Evolutionary conservation across 2,888 invertebrate species (phyloP).

Genomic region (Eupithecia tripunctaria): DNA sequence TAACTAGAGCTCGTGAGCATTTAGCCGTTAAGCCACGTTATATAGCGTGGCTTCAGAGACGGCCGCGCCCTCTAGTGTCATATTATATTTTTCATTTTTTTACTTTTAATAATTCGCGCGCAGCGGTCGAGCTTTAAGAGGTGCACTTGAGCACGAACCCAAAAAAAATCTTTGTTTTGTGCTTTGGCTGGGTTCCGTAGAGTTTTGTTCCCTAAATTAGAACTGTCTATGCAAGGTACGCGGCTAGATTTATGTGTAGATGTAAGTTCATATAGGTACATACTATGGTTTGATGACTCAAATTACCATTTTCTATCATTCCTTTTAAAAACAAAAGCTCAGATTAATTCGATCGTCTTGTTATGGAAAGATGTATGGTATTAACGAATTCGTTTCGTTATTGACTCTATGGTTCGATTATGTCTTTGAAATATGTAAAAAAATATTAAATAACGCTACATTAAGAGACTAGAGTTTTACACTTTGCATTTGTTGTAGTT

Average conservation of each 20-base stretch:
- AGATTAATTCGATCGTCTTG: background rate
- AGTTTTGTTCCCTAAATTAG: background rate
- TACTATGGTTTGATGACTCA: background rate
- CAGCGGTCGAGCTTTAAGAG: conserved; percentile 65
- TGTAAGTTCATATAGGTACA: background rate
- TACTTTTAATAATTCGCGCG: conserved; percentile 81
- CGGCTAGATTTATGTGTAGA: background rate
- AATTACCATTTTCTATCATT: background rate
- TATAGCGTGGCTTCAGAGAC: conserved; percentile 66
- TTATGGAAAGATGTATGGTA: background rate
- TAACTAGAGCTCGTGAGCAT: conserved; percentile 45
- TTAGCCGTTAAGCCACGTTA: conserved; percentile 63
- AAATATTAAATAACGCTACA: too few relatives aligned
- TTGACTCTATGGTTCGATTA: too few relatives aligned
- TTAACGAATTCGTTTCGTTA: background rate
- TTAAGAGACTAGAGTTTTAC: too few relatives aligned
- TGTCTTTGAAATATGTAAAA: too few relatives aligned
- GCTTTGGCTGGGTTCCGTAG: conserved; percentile 66
- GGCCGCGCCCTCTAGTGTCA: conserved; percentile 64
- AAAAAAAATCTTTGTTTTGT: conserved; percentile 71
- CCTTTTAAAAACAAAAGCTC: background rate
- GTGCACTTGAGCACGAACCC: conserved; percentile 79
- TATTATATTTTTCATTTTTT: conserved; percentile 71
- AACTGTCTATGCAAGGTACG: background rate
- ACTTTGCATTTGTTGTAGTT: too few relatives aligned